A percentile compares a stretch with the other conserved stretches of the same genome.
Conservation (phyloP, 2,797 vertebrate genomes). For the Tadarida brasiliensis region DNA sequence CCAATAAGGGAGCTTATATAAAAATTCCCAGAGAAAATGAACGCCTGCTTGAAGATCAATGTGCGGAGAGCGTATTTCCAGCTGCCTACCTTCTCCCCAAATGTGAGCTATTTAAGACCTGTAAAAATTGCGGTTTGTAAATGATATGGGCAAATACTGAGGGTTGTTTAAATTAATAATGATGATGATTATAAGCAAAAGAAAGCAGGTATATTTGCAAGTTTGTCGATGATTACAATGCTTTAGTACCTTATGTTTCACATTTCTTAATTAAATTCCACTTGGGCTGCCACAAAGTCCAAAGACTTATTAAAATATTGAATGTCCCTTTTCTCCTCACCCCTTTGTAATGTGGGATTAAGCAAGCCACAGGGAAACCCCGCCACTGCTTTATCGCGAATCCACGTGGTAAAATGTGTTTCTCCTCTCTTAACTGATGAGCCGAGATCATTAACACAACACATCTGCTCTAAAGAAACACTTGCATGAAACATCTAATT, state of each 20-base stretch:
- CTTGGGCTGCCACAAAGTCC: conserved; percentile 72
- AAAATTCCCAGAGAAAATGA: conserved; percentile 94
- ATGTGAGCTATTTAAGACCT: conserved; percentile 71
- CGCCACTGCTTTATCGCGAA: conserved; percentile 79
- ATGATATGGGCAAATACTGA: conserved; percentile 49
- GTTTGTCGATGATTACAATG: conserved; percentile 69
- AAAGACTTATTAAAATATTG: conserved; percentile 69
- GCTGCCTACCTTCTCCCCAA: conserved; percentile 81
- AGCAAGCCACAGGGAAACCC: conserved; percentile 51
- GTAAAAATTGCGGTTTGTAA: conserved; percentile 80
- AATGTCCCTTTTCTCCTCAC: conserved; percentile 60
- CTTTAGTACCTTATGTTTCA: conserved; percentile 63
- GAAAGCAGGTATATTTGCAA: conserved; percentile 59
- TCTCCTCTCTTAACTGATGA: conserved; percentile 72
- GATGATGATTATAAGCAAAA: conserved; percentile 68
- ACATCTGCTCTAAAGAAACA: conserved; percentile 80
- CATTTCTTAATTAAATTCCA: conserved; percentile 77
- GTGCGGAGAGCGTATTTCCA: conserved; percentile 89
- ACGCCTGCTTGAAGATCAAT: conserved; percentile 89
- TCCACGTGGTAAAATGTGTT: conserved; percentile 73
- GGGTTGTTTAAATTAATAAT: conserved; percentile 53
- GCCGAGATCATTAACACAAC: conserved; percentile 82
- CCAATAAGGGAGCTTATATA: conserved; percentile 93
- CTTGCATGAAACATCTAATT: conserved; percentile 58
- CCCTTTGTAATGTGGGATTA: conserved; percentile 71